These are phyloP conservation scores for Anarsia innoxiella DNA, from an alignment of 2,888 invertebrate species.

Conservation along the genomic window DNA sequence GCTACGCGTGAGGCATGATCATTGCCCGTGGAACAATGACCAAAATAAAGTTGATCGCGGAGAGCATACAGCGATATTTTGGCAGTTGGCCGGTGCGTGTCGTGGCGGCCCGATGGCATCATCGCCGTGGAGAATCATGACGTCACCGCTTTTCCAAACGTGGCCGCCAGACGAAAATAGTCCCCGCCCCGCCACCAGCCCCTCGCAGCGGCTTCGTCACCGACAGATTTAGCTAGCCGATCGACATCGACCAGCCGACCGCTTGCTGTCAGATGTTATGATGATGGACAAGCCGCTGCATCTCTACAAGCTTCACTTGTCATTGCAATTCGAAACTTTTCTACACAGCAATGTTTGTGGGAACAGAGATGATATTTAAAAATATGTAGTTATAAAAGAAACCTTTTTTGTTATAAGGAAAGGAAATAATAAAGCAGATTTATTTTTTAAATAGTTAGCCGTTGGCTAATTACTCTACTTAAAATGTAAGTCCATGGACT, in stretches of 20 bases:
- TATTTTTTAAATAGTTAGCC: too few species aligned
- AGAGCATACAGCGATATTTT: constrained; percentile 65
- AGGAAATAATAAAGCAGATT: too few species aligned
- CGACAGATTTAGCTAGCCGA: constrained; percentile 63
- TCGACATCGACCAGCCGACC: constrained; percentile 32
- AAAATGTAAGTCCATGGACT: too few species aligned
- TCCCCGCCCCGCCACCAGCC: constrained; percentile 62
- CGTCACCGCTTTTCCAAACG: constrained; percentile 74
- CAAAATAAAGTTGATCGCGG: constrained; percentile 66
- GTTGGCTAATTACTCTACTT: too few species aligned
- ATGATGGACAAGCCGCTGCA: too few species aligned
- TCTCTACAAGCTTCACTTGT: too few species aligned
- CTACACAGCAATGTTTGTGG: too few species aligned
- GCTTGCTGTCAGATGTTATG: constrained; percentile 20
- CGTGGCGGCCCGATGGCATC: constrained; percentile 72
- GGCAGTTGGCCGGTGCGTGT: constrained; percentile 66
- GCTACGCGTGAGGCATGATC: constrained; percentile 25
- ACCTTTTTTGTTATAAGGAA: too few species aligned
- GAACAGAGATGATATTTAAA: too few species aligned
- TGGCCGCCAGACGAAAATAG: constrained; percentile 75
- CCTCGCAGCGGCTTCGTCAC: constrained; percentile 60
- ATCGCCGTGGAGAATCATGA: constrained; percentile 70
- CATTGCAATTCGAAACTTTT: too few species aligned
- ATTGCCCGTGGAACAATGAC: constrained; percentile 54
- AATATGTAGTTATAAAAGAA: too few species aligned